These are phyloP conservation scores for Boloria selene DNA, from an alignment of 2,888 invertebrate genomes.

Conservation along the genomic window DNA sequence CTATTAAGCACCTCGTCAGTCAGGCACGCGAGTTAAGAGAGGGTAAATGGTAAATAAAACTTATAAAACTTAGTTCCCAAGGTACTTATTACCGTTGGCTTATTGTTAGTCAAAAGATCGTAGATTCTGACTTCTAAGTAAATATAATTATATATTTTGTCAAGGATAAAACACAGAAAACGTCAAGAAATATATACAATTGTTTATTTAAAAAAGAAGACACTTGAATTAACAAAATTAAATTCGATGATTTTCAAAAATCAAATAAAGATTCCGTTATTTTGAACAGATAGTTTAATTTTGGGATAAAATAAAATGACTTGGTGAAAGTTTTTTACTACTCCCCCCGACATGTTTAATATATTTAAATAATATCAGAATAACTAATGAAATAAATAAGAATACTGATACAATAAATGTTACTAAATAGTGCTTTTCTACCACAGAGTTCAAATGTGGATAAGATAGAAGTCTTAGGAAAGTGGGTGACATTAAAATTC, in stretches of 20 bases:
- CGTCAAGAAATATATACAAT: too few species aligned
- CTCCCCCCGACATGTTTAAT: constrained; percentile 57
- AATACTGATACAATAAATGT: constrained; percentile 7
- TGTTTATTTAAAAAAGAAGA: neutral
- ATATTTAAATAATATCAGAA: neutral
- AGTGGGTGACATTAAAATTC: neutral
- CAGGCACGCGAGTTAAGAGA: too few species aligned
- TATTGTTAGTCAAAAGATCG: too few species aligned
- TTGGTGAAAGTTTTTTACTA: constrained; percentile 61
- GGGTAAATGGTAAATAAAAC: too few species aligned
- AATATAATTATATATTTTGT: too few species aligned
- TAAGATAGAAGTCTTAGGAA: neutral
- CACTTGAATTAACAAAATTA: neutral
- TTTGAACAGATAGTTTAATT: constrained; percentile 3
- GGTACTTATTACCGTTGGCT: too few species aligned
- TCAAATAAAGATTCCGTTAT: neutral
- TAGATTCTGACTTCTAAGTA: too few species aligned
- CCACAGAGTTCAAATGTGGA: neutral
- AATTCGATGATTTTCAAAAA: neutral
- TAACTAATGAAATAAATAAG: neutral
- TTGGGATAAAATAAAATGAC: constrained; percentile 12
- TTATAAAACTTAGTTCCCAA: too few species aligned
- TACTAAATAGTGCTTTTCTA: neutral
- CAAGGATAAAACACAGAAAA: too few species aligned
- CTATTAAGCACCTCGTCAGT: too few species aligned